A percentile compares a stretch with the other conserved stretches of the same genome.
phyloP scores from a whole-genome alignment of 2,888 invertebrate genomes.

The Apodemia duryi region DNA sequence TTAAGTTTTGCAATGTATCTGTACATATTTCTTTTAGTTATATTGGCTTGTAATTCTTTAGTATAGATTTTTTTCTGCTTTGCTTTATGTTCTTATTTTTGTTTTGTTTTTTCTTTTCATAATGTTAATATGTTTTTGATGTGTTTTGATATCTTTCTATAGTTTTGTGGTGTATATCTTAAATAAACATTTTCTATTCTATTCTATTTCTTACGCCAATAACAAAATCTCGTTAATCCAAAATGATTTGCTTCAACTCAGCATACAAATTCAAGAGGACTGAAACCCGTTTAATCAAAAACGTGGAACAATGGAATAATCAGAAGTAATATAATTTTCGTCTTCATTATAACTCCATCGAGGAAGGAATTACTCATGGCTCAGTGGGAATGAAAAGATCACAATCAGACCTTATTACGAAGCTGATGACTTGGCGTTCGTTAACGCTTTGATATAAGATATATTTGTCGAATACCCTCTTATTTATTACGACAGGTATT shows the following conservation, averaged over 20 bases:
- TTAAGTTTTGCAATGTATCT: too few relatives aligned
- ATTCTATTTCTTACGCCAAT: too few relatives aligned
- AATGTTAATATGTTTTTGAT: too few relatives aligned
- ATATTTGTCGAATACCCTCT: constrained; percentile 7
- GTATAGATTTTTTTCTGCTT: too few relatives aligned
- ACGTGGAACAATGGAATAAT: constrained; percentile 63
- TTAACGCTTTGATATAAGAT: constrained; percentile 31
- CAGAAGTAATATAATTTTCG: constrained; percentile 65
- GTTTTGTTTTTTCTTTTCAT: too few relatives aligned
- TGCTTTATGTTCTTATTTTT: too few relatives aligned
- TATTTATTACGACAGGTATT: constrained; percentile 9
- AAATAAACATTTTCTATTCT: too few relatives aligned
- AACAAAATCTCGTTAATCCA: constrained; percentile 46
- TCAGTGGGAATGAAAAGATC: constrained; percentile 73
- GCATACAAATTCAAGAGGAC: constrained; percentile 43
- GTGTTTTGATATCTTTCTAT: too few relatives aligned
- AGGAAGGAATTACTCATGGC: constrained; percentile 56
- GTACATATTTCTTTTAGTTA: too few relatives aligned
- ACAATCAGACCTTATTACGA: constrained; percentile 60
- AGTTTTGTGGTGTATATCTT: too few relatives aligned
- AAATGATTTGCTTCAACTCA: constrained; percentile 50
- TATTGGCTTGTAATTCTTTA: too few relatives aligned
- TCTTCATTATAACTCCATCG: constrained; percentile 65
- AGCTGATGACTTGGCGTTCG: constrained; percentile 51
- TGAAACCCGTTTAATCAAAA: constrained; percentile 60